phyloP scores from a whole-genome alignment of 2,113 vertebrate species.

The Tetrao urogallus region DNA sequence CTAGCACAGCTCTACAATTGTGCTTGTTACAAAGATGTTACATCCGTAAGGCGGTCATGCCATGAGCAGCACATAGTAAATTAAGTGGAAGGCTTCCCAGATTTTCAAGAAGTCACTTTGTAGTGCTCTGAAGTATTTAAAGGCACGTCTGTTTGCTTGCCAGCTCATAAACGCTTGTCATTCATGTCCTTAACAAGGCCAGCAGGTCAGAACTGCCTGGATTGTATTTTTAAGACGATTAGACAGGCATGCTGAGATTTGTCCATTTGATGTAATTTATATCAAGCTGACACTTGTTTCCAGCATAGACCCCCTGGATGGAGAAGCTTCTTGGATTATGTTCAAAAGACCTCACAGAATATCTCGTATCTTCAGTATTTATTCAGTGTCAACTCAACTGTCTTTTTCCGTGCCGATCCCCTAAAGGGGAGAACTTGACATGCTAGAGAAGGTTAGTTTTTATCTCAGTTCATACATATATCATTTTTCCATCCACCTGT shows the following conservation, averaged over 20 bases:
- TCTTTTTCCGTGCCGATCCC: conserved; percentile 32
- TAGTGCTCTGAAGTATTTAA: conserved; percentile 63
- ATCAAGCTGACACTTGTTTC: conserved; percentile 62
- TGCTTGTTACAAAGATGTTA: conserved; percentile 40
- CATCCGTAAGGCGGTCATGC: conserved; percentile 28
- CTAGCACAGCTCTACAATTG: not conserved
- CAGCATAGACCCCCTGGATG: conserved; percentile 43
- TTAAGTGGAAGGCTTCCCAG: conserved; percentile 52
- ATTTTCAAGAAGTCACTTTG: conserved; percentile 48
- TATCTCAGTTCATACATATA: conserved; percentile 2
- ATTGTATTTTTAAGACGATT: conserved; percentile 25
- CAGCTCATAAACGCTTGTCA: conserved; percentile 66
- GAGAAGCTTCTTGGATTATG: conserved; percentile 19
- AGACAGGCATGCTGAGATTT: conserved; percentile 69
- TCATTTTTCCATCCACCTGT: conserved; percentile 39
- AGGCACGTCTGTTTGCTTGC: conserved; percentile 63
- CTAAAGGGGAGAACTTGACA: conserved; percentile 34
- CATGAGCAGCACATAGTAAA: conserved; percentile 24
- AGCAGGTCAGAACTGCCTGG: conserved; percentile 48
- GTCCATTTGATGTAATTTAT: conserved; percentile 56
- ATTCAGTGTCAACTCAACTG: conserved; percentile 24
- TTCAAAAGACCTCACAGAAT: conserved; percentile 49
- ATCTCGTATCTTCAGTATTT: conserved; percentile 53
- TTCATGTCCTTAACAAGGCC: conserved; percentile 53
- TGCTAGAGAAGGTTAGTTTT: not conserved